Evolutionary conservation across 2,888 invertebrate species (phyloP).

Genomic region (Thymelicus lineola): DNA sequence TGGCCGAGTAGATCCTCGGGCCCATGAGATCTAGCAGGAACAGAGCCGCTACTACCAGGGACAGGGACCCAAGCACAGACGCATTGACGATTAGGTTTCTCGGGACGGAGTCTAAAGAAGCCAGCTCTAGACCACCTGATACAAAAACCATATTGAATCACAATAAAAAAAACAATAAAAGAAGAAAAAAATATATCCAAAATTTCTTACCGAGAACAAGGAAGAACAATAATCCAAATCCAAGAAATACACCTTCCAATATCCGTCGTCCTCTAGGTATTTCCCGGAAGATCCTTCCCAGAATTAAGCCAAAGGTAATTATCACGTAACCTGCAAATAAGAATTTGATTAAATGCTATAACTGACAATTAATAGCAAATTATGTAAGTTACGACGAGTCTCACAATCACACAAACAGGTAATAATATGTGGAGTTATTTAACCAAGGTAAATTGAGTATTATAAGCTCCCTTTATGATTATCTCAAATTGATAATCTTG

Average conservation of each 20-base stretch:
- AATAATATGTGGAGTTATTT: not conserved
- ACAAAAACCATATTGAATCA: slow-evolving; percentile 30
- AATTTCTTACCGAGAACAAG: slow-evolving; percentile 85
- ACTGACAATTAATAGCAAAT: not conserved
- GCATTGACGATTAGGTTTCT: slow-evolving; percentile 88
- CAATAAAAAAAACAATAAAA: not conserved
- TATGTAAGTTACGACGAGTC: not conserved
- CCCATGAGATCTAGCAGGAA: slow-evolving; percentile 89
- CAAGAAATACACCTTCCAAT: slow-evolving; percentile 88
- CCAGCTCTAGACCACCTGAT: slow-evolving; percentile 88
- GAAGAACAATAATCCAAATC: slow-evolving; percentile 89
- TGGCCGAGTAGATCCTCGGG: slow-evolving; percentile 76
- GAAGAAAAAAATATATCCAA: slow-evolving; percentile 4
- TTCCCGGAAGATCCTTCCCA: slow-evolving; percentile 88
- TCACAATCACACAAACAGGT: not conserved
- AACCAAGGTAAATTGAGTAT: not conserved
- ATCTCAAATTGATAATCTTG: no score
- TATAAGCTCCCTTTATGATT: no score
- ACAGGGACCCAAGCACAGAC: slow-evolving; percentile 88
- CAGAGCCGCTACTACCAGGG: slow-evolving; percentile 87
- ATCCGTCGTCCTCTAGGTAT: slow-evolving; percentile 86
- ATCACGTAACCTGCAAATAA: slow-evolving; percentile 86
- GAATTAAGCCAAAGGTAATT: slow-evolving; percentile 87
- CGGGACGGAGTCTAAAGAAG: slow-evolving; percentile 89
- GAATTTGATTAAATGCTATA: not conserved